These are phyloP conservation scores for Ectropis crepuscularia DNA, from an alignment of 2,888 invertebrate genomes.

Conservation along the genomic window DNA sequence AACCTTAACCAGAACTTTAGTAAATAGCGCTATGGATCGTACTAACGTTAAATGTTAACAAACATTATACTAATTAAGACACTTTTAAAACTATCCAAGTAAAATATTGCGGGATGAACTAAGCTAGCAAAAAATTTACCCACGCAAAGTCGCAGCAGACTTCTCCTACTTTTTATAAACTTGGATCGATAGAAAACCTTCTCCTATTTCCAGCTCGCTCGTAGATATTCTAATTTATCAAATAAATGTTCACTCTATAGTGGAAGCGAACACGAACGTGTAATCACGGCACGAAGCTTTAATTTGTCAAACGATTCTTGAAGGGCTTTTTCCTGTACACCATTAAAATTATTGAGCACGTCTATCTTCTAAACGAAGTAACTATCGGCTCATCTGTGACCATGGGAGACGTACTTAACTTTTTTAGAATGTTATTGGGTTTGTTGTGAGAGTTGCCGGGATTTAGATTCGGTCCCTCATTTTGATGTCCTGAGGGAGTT, in stretches of 20 bases:
- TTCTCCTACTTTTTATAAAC: constrained; percentile 8
- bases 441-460: constrained; percentile 35
- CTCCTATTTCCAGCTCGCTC: constrained; percentile 27
- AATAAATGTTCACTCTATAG: constrained; percentile 59
- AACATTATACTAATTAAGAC: no score
- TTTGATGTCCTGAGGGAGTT: constrained; percentile 42
- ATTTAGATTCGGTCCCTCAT: constrained; percentile 42
- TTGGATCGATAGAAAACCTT: constrained; percentile 23
- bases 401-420: constrained; percentile 26
- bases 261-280: constrained; percentile 56
- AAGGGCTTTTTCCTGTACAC: constrained; percentile 44
- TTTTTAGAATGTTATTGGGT: constrained; percentile 33
- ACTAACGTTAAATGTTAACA: no score
- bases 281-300: constrained; percentile 54
- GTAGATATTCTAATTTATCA: constrained; percentile 48
- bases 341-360: constrained; percentile 33
- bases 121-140: neutral
- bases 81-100: no score
- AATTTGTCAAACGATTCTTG: constrained; percentile 55
- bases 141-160: constrained; percentile 1
- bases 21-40: no score
- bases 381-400: constrained; percentile 22
- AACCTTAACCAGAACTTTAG: no score
- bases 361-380: constrained; percentile 33
- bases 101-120: neutral